Evolutionary conservation across 2,888 invertebrate genomes (phyloP).

Genomic region (Podotricha telesiphe): DNA sequence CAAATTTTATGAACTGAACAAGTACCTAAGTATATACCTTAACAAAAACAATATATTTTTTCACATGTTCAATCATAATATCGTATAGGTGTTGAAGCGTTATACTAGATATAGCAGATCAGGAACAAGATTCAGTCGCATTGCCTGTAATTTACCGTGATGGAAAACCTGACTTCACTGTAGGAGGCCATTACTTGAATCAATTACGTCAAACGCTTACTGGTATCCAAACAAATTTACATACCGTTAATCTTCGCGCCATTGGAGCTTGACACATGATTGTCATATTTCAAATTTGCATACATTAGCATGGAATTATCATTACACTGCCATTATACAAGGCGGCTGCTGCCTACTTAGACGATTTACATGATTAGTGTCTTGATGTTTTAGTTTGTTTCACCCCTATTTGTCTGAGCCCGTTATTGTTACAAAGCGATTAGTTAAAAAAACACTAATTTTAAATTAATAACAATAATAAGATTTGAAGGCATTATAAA

Average conservation of each 20-base stretch:
- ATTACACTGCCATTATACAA: constrained; percentile 56
- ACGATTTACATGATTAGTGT: constrained; percentile 69
- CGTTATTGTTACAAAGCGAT: constrained; percentile 51
- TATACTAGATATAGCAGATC: not conserved
- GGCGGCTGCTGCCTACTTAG: constrained; percentile 59
- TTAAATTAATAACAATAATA: constrained; percentile 43
- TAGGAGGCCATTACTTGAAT: constrained; percentile 48
- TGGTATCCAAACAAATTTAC: constrained; percentile 69
- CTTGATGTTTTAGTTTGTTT: constrained; percentile 64
- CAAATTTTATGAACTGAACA: too few relatives aligned
- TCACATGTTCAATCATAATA: not conserved
- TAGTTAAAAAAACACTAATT: constrained; percentile 46
- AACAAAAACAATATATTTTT: too few relatives aligned
- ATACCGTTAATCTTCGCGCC: constrained; percentile 66
- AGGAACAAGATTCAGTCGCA: not conserved
- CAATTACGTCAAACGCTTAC: constrained; percentile 72
- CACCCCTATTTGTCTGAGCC: constrained; percentile 53
- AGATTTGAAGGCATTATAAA: constrained; percentile 27
- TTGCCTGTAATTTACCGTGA: not conserved
- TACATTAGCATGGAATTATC: constrained; percentile 68
- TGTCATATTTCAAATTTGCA: constrained; percentile 82
- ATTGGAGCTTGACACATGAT: constrained; percentile 78
- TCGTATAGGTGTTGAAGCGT: not conserved
- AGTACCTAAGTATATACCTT: too few relatives aligned
- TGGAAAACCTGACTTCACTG: constrained; percentile 5